A percentile compares a stretch with the other conserved stretches of the same genome.
Conservation (phyloP, 2,113 vertebrate genomes). For the Rhea pennata region DNA sequence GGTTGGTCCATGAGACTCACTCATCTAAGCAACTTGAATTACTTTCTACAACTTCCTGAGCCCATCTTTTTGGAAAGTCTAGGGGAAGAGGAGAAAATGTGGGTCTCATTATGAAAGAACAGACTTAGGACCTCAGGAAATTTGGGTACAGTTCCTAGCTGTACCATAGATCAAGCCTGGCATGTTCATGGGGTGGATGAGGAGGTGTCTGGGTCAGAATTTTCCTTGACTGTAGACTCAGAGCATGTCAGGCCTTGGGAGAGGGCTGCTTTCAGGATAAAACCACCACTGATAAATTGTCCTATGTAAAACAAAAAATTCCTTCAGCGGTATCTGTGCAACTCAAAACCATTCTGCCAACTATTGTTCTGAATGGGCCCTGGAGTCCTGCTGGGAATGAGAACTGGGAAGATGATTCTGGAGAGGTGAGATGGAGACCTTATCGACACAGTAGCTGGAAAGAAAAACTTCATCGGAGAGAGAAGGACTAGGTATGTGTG, state of each 20-base stretch:
- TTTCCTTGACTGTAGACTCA: rapidly evolving
- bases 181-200: background rate
- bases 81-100: rapidly evolving
- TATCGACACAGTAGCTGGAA: background rate
- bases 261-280: background rate
- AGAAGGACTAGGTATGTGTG: rapidly evolving
- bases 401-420: background rate
- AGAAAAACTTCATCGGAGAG: background rate
- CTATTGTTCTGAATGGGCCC: rapidly evolving
- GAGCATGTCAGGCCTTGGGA: rapidly evolving
- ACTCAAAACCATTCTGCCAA: background rate
- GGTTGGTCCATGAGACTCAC: background rate
- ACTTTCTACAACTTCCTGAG: background rate
- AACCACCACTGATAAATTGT: background rate
- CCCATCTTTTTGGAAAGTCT: background rate
- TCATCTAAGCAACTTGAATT: background rate
- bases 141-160: background rate
- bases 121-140: background rate
- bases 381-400: background rate
- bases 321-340: background rate
- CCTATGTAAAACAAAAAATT: background rate
- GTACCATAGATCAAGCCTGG: background rate
- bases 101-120: rapidly evolving
- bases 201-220: background rate
- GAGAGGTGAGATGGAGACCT: background rate